Evolutionary conservation across 2,113 vertebrate genomes (phyloP).

Genomic region (Vulpes ferrilata): DNA sequence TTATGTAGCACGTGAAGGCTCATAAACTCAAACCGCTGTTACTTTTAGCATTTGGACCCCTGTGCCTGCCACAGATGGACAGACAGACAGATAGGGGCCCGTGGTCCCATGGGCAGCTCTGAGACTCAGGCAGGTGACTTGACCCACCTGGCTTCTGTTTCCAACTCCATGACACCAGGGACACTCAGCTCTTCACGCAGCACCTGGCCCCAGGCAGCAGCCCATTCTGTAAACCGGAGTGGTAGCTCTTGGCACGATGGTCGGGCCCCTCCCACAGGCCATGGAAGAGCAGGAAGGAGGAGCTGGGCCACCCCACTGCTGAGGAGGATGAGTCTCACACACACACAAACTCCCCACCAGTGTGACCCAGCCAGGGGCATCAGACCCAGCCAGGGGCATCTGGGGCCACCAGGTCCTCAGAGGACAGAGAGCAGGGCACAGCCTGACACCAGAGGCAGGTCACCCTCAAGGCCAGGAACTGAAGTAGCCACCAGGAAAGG

Average conservation of each 20-base stretch:
- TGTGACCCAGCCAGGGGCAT: background rate
- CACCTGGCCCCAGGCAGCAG: background rate
- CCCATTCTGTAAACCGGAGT: background rate
- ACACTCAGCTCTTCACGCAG: background rate
- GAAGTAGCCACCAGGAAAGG: background rate
- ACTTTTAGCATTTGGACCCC: background rate
- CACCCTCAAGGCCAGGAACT: background rate
- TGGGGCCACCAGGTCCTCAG: background rate
- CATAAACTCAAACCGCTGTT: background rate
- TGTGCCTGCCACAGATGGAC: background rate
- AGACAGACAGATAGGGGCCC: background rate
- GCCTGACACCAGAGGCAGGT: background rate
- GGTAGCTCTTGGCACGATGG: background rate
- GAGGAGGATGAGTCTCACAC: background rate
- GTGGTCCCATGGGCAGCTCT: fast-evolving
- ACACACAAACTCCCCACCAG: background rate
- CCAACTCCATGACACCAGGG: background rate
- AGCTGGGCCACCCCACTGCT: background rate
- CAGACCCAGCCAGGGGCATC: background rate
- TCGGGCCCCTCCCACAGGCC: background rate
- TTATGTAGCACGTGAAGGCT: fast-evolving
- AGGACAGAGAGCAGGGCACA: background rate
- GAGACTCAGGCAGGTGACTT: background rate
- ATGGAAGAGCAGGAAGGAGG: background rate
- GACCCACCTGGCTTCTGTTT: background rate